Evolutionary conservation across 1,140 invertebrate species (phyloP).

Genomic region (Aphelinus atriplicis): DNA sequence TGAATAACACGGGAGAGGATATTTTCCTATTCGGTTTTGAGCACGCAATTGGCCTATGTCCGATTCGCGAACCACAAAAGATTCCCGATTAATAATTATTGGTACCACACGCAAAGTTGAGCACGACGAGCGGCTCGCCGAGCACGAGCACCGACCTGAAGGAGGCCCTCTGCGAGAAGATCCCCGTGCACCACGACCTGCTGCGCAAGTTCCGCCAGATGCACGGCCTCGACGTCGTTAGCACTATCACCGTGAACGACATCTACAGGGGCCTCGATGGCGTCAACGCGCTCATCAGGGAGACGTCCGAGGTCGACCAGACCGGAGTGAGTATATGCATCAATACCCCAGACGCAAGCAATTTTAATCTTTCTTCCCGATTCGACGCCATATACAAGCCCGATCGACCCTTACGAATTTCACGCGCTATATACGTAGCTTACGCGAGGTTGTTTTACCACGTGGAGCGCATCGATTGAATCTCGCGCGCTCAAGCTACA

Average conservation of each 20-base stretch:
- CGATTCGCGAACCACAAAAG: no score
- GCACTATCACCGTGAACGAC: slow-evolving; percentile 51
- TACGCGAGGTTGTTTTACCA: no score
- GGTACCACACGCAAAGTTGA: slow-evolving; percentile 42
- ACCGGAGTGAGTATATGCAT: slow-evolving; percentile 43
- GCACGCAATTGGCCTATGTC: no score
- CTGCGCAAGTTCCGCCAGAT: slow-evolving; percentile 50
- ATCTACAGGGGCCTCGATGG: slow-evolving; percentile 51
- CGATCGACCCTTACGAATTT: not conserved
- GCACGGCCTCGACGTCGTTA: slow-evolving; percentile 46
- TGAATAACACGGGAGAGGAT: no score
- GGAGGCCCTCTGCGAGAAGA: slow-evolving; percentile 55
- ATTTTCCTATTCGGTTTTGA: no score
- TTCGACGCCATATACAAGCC: not conserved
- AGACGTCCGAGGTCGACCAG: slow-evolving; percentile 51
- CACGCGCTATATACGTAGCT: no score
- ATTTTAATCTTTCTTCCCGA: not conserved
- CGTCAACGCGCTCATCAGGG: slow-evolving; percentile 48
- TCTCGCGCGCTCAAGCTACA: no score
- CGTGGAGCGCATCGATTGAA: no score
- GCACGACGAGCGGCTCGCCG: slow-evolving; percentile 47
- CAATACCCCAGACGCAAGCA: not conserved
- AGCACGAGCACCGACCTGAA: slow-evolving; percentile 54
- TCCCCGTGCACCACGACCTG: slow-evolving; percentile 53
- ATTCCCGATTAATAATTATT: not conserved